phyloP scores from a whole-genome alignment of 2,888 invertebrate species.

The Phoronis australis region DNA sequence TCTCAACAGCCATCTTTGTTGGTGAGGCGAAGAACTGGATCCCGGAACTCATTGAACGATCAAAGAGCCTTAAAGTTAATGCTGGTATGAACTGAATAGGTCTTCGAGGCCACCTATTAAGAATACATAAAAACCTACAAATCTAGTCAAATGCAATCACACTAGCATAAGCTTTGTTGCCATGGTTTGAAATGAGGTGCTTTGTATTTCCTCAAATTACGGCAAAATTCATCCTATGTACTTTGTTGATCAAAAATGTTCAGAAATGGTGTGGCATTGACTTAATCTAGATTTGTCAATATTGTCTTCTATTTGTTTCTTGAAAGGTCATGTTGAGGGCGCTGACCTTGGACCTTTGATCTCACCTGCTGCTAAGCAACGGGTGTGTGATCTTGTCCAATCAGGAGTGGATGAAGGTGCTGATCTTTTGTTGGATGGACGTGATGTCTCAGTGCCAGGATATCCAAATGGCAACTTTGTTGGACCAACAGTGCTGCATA shows the following conservation, averaged over 20 bases:
- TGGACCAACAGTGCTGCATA: constrained; percentile 86
- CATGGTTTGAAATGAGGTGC: too few relatives aligned
- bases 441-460: constrained; percentile 73
- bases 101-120: neutral
- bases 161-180: too few relatives aligned
- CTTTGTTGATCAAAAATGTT: too few relatives aligned
- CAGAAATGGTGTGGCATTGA: too few relatives aligned
- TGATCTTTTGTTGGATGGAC: constrained; percentile 80
- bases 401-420: constrained; percentile 83
- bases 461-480: constrained; percentile 98
- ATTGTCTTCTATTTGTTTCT: too few relatives aligned
- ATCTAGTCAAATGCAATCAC: too few relatives aligned
- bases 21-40: constrained; percentile 91
- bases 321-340: too few relatives aligned
- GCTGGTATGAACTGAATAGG: constrained; percentile 58
- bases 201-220: too few relatives aligned
- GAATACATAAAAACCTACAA: too few relatives aligned
- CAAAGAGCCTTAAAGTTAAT: constrained; percentile 80
- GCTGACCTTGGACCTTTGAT: constrained; percentile 78
- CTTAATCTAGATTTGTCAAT: too few relatives aligned
- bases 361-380: constrained; percentile 77
- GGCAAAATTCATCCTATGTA: too few relatives aligned
- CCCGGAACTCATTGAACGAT: constrained; percentile 79
- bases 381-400: constrained; percentile 76
- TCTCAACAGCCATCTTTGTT: constrained; percentile 89